Percentiles rank a stretch among this genome's conserved stretches.
phyloP scores from a whole-genome alignment of 2,888 invertebrate species.

The Amphipoea oculea region DNA sequence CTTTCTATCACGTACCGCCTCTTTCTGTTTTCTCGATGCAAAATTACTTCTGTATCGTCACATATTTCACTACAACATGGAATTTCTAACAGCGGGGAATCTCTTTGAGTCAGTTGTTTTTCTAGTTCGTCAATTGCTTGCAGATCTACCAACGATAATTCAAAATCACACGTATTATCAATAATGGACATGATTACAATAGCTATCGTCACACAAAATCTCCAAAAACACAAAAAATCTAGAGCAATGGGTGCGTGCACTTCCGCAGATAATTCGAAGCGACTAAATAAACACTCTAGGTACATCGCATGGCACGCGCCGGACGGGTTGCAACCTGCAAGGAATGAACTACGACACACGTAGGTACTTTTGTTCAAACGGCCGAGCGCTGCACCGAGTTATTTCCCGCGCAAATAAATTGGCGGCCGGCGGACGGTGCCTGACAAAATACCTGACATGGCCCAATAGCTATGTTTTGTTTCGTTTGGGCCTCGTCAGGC shows the following conservation, averaged over 20 bases:
- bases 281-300: conserved; percentile 25
- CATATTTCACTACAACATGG: conserved; percentile 37
- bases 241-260: conserved; percentile 25
- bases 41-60: conserved; percentile 50
- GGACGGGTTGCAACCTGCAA: conserved; percentile 27
- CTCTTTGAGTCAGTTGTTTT: conserved; percentile 55
- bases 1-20: conserved; percentile 44
- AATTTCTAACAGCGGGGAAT: conserved; percentile 40
- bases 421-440: conserved; percentile 33
- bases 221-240: conserved; percentile 36
- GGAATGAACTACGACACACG: conserved; percentile 22
- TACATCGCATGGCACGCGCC: conserved; percentile 1
- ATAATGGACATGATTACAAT: conserved; percentile 43
- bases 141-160: conserved; percentile 53
- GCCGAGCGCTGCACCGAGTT: conserved; percentile 25
- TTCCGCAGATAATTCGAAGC: conserved; percentile 34
- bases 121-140: conserved; percentile 59
- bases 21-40: conserved; percentile 24
- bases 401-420: conserved; percentile 36
- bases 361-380: conserved; percentile 35
- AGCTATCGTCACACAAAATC: conserved; percentile 36
- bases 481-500: conserved; percentile 24
- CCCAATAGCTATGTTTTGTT: conserved; percentile 30
- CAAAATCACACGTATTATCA: conserved; percentile 55
- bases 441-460: conserved; percentile 35